phyloP scores from a whole-genome alignment of 1,140 invertebrate species.

The Zaprionus inermis region DNA sequence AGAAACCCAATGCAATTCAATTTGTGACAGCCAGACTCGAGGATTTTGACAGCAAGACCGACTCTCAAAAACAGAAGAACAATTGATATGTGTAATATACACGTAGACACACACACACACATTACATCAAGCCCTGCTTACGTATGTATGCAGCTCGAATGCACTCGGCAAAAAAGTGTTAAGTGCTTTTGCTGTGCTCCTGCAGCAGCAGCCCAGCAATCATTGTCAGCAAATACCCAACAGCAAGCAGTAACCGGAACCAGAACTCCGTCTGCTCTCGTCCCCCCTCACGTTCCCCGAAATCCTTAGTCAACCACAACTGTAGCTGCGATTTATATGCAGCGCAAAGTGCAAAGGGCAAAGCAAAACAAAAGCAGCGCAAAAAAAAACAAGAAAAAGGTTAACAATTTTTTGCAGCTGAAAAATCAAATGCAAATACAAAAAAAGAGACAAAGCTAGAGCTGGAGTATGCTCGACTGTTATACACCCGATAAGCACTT shows the following conservation, averaged over 20 bases:
- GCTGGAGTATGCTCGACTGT: too few species aligned
- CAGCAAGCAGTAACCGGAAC: conserved; percentile 46
- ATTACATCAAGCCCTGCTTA: not conserved
- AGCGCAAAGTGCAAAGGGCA: conserved; percentile 58
- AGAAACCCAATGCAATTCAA: conserved; percentile 61
- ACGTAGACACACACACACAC: conserved; percentile 1
- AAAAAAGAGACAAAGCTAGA: conserved; percentile 11
- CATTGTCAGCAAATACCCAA: conserved; percentile 74
- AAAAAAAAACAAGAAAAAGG: conserved; percentile 5
- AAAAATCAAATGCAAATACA: conserved; percentile 81
- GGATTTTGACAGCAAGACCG: conserved; percentile 57
- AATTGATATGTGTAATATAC: conserved; percentile 57
- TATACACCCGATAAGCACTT: too few species aligned
- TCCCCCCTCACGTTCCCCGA: not conserved
- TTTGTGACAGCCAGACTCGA: conserved; percentile 67
- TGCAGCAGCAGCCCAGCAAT: conserved; percentile 57
- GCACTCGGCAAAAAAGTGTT: conserved; percentile 66
- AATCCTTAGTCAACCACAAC: conserved; percentile 28
- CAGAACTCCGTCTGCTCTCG: not conserved
- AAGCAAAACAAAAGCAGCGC: conserved; percentile 42
- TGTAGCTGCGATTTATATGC: conserved; percentile 64
- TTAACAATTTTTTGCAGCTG: conserved; percentile 45
- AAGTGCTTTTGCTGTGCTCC: conserved; percentile 73
- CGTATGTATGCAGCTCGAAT: conserved; percentile 50
- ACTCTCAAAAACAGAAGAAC: conserved; percentile 32